Base-by-base conservation (phyloP, 2,113 vertebrate species). In the Actinemys pallida region DNA sequence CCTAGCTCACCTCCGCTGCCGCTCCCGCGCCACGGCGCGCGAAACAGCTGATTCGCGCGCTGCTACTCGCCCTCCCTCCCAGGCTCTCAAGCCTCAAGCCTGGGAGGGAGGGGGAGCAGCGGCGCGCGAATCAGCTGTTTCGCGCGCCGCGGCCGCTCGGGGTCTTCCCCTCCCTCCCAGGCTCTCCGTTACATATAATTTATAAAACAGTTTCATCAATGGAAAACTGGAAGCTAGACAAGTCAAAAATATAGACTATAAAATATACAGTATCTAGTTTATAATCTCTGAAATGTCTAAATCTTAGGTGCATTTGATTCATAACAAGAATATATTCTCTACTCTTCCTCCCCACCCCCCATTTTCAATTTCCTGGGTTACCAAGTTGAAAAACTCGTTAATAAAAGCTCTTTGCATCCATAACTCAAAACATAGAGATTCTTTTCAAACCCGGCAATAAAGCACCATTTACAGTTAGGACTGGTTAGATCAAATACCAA, bases 381-480 rank as follows among this genome's bases (percentile, higher is more conserved):
- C 80, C 84, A 81, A 50, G 31, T 57, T 4, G 25, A 57, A 57
- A 89, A 93, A 84, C 59, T 87, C 82, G 56, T 83, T 83, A 56
- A 96, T 53, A 42, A 88, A 96, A 93, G 31, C 35, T 85, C 69
- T 96, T 87, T n/a, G 89, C 52, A 35, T 94, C 92, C 92, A 93
- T 59, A 83, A 95, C 72, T 35, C 54, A 87, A 76, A 25, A 16
- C 76, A 54, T 5, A 83, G 79, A 93, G 39, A 53, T 93, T 86
- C 86, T 82, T 65, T 91, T 78, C 10, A 90, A 53, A 83, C 29
- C 83, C 42, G 27, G 39, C 35, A 59, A 39, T 81, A 91, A 93
- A 94, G 69, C 5, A 12, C 5, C 81, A 86, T 10, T 76, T 45
- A 90, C 10, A 65, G 12, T 42, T 22, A 76, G 45, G 39, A 84